A percentile compares a stretch with the other conserved stretches of the same genome.
These are phyloP conservation scores for Perca flavescens DNA, from an alignment of 2,113 vertebrate genomes.

Conservation along the genomic window DNA sequence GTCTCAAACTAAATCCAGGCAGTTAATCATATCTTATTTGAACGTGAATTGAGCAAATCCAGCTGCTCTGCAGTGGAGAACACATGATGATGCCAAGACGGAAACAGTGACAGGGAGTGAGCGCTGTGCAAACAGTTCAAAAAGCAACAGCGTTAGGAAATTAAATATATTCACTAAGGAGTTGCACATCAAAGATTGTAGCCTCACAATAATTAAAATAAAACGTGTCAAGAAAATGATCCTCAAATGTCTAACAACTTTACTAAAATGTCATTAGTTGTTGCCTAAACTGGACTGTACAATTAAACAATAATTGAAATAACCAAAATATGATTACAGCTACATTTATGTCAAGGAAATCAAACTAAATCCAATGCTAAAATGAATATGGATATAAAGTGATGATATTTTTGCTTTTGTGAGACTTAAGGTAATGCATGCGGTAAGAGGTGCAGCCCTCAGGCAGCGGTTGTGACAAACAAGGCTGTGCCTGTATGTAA, in stretches of 20 bases:
- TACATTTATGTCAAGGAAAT: not conserved
- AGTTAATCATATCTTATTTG: not conserved
- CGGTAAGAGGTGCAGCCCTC: not conserved
- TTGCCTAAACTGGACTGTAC: not conserved
- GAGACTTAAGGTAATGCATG: not conserved
- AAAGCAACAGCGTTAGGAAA: not conserved
- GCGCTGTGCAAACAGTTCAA: not conserved
- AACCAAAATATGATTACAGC: not conserved
- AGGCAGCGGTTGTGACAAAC: slow-evolving; percentile 28
- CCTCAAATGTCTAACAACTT: no score
- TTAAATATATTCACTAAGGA: not conserved
- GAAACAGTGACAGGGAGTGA: not conserved
- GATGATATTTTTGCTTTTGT: not conserved
- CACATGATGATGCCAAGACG: not conserved
- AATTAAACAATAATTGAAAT: not conserved
- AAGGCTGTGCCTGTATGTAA: slow-evolving; percentile 18
- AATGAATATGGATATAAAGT: not conserved
- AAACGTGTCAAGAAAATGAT: not conserved
- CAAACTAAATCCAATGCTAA: not conserved
- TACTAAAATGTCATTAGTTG: not conserved
- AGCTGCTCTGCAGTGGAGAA: not conserved
- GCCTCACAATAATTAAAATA: not conserved
- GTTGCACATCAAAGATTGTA: not conserved
- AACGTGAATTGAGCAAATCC: not conserved
- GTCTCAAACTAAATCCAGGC: not conserved